A percentile compares a stretch with the other conserved stretches of the same genome.
phyloP scores from a whole-genome alignment of 2,888 invertebrate species.

The Tortrix viridana region DNA sequence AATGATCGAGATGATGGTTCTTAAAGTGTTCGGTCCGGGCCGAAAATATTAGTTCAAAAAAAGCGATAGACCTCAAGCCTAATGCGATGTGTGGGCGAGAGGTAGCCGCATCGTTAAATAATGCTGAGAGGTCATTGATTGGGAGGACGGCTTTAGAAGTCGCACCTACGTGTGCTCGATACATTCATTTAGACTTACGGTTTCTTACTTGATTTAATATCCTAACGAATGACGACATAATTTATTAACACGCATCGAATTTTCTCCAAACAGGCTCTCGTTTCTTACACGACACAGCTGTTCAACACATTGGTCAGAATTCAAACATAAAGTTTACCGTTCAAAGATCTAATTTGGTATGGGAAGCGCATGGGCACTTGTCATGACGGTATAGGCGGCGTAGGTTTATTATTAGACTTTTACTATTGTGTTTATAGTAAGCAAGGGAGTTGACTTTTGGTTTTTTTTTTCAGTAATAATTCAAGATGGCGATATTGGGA shows the following conservation, averaged over 20 bases:
- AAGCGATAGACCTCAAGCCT: slow-evolving; percentile 56
- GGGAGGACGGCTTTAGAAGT: slow-evolving; percentile 55
- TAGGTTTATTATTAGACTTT: slow-evolving; percentile 67
- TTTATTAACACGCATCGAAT: neutral
- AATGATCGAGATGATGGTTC: slow-evolving; percentile 48
- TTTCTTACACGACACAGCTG: slow-evolving; percentile 55
- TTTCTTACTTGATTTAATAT: slow-evolving; percentile 3
- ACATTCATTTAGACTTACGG: slow-evolving; percentile 45
- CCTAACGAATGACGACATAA: too few relatives aligned
- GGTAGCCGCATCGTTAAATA: slow-evolving; percentile 69
- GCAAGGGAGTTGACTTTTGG: slow-evolving; percentile 16
- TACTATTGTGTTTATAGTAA: slow-evolving; percentile 49
- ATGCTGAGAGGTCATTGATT: slow-evolving; percentile 77
- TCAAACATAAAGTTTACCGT: slow-evolving; percentile 64
- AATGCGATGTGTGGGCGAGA: slow-evolving; percentile 70
- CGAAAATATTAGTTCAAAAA: slow-evolving; percentile 62
- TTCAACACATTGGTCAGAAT: slow-evolving; percentile 67
- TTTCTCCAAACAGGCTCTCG: slow-evolving; percentile 6
- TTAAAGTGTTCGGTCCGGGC: slow-evolving; percentile 52
- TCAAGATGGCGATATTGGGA: slow-evolving; percentile 90
- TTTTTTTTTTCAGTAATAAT: slow-evolving; percentile 54
- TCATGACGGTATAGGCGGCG: slow-evolving; percentile 56
- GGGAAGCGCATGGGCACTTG: slow-evolving; percentile 70
- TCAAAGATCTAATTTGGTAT: slow-evolving; percentile 72
- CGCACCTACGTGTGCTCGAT: slow-evolving; percentile 43